A percentile compares a stretch with the other conserved stretches of the same genome.
Conservation (phyloP, 2,888 invertebrate genomes). For the Didymodactylos carnosus region DNA sequence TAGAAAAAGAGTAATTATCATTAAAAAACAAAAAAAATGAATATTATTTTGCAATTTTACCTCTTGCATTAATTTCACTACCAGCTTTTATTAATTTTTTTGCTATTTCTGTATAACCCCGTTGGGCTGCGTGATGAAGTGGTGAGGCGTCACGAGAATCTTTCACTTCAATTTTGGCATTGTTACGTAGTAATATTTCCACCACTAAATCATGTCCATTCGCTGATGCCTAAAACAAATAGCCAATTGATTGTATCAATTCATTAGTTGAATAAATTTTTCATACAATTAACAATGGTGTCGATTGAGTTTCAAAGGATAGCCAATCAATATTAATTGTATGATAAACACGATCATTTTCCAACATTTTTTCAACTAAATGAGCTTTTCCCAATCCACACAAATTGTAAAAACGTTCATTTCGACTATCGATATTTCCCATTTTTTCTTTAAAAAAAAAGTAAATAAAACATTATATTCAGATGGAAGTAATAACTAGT, state of each 20-base stretch:
- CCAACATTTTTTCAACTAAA: conserved; percentile 11
- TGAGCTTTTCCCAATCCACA: conserved; percentile 6
- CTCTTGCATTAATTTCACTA: neutral
- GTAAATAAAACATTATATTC: too few relatives aligned
- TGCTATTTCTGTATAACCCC: conserved; percentile 5
- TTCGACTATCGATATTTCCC: conserved; percentile 4
- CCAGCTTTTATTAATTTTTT: neutral
- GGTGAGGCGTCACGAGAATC: conserved; percentile 5
- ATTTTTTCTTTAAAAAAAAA: too few relatives aligned
- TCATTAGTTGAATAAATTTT: too few relatives aligned
- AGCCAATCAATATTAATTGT: conserved; percentile 14
- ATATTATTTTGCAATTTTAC: neutral
- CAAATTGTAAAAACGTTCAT: conserved; percentile 10
- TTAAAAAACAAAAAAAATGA: neutral
- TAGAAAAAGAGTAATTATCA: too few relatives aligned
- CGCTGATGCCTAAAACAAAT: neutral
- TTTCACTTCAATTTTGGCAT: conserved; percentile 2
- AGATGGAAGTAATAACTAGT: too few relatives aligned
- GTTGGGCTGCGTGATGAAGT: conserved; percentile 9
- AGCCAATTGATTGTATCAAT: too few relatives aligned
- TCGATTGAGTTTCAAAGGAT: conserved; percentile 12
- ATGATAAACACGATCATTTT: conserved; percentile 3
- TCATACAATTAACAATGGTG: conserved; percentile 12
- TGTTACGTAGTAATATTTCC: neutral
- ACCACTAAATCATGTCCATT: conserved; percentile 11